phyloP scores from a whole-genome alignment of 2,888 invertebrate species.

The Sinhomidia bicolor region DNA sequence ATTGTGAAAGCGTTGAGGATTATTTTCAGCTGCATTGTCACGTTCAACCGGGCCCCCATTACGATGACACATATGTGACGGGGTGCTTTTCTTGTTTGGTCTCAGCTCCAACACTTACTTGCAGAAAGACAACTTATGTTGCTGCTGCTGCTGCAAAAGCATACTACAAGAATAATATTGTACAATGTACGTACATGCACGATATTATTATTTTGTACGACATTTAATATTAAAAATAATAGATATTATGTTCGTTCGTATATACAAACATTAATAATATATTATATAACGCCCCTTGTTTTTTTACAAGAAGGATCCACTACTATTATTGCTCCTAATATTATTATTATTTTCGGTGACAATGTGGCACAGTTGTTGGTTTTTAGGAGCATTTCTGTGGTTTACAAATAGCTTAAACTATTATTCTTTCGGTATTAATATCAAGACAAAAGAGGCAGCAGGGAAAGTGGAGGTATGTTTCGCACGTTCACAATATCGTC shows the following conservation, averaged over 20 bases:
- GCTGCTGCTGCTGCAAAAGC: too few species aligned
- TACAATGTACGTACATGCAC: not conserved
- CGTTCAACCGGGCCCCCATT: slow-evolving; percentile 64
- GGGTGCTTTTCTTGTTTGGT: slow-evolving; percentile 53
- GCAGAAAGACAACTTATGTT: slow-evolving; percentile 63
- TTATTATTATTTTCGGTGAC: slow-evolving; percentile 59
- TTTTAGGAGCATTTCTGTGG: slow-evolving; percentile 62
- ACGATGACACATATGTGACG: slow-evolving; percentile 71
- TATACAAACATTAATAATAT: slow-evolving; percentile 22
- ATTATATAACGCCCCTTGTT: slow-evolving; percentile 27
- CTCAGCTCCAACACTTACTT: slow-evolving; percentile 10
- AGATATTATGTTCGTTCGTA: not conserved
- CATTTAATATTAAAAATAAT: too few species aligned
- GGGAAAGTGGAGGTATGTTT: slow-evolving; percentile 27
- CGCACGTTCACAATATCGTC: slow-evolving; percentile 11
- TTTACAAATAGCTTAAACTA: slow-evolving; percentile 61
- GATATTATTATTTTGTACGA: not conserved
- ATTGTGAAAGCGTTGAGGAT: slow-evolving; percentile 71
- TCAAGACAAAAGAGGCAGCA: not conserved
- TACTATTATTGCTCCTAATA: slow-evolving; percentile 52
- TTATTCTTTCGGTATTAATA: slow-evolving; percentile 56
- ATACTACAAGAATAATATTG: not conserved
- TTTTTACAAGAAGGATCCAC: not conserved
- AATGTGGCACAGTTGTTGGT: slow-evolving; percentile 72
- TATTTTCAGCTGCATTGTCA: slow-evolving; percentile 69